A percentile compares a stretch with the other conserved stretches of the same genome.
These are phyloP conservation scores for Pelodiscus sinensis DNA, from an alignment of 2,113 vertebrate genomes.

Conservation along the genomic window DNA sequence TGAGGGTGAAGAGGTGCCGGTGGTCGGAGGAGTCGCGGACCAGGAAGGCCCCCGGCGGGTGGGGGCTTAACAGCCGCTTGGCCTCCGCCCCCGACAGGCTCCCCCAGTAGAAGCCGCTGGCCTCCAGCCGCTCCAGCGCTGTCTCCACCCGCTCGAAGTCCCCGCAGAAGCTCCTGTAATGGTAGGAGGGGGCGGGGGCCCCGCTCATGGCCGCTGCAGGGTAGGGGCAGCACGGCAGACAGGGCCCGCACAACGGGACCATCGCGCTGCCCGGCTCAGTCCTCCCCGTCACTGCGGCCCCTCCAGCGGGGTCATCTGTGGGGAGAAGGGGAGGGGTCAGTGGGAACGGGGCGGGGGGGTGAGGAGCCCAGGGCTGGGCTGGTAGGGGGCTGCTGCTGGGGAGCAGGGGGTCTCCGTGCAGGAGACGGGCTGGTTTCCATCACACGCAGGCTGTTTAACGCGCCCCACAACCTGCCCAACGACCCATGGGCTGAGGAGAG, in stretches of 20 bases:
- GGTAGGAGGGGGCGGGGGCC: slow-evolving; percentile 15
- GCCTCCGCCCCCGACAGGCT: slow-evolving; percentile 53
- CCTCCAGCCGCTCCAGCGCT: slow-evolving; percentile 40
- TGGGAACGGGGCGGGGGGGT: too few relatives aligned
- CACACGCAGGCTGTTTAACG: background rate
- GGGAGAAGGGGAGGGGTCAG: background rate
- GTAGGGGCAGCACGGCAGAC: slow-evolving; percentile 21
- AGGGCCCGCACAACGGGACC: slow-evolving; percentile 47
- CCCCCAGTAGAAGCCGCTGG: slow-evolving; percentile 63
- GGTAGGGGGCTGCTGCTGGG: background rate
- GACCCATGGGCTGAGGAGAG: too few relatives aligned
- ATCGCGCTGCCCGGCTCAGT: slow-evolving; percentile 15
- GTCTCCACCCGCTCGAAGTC: slow-evolving; percentile 55
- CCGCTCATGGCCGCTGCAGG: slow-evolving; percentile 29
- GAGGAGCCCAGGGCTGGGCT: background rate
- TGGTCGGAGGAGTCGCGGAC: slow-evolving; percentile 56
- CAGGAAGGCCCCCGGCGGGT: slow-evolving; percentile 51
- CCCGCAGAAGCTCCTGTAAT: slow-evolving; percentile 49
- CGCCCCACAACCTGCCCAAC: background rate
- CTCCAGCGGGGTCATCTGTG: background rate
- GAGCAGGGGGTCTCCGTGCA: background rate
- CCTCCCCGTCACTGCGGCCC: background rate
- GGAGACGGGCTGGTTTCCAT: too few relatives aligned
- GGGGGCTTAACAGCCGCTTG: slow-evolving; percentile 41
- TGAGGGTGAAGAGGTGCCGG: slow-evolving; percentile 55